Conservation (phyloP, 2,888 invertebrate genomes). For the Schizotus pectinicornis region DNA sequence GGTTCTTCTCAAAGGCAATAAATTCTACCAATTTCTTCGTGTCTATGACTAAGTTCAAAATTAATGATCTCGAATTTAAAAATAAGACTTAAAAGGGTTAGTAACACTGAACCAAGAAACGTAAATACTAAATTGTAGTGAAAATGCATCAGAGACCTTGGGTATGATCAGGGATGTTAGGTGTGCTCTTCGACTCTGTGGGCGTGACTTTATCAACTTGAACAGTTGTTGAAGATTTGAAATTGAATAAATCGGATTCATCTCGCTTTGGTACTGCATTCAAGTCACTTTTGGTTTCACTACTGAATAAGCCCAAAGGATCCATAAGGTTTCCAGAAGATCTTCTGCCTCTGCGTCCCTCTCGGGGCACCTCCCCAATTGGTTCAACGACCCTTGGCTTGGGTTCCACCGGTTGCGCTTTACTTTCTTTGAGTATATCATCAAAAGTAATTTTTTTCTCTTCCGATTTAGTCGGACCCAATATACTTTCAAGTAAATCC, state of each 20-base stretch:
- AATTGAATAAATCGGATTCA: no score
- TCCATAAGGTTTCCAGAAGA: slow-evolving; percentile 59
- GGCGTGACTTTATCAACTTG: slow-evolving; percentile 18
- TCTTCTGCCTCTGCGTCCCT: slow-evolving; percentile 47
- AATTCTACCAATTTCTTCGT: no score
- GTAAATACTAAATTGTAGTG: no score
- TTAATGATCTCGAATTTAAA: no score
- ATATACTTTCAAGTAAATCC: slow-evolving; percentile 51
- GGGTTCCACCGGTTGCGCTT: slow-evolving; percentile 22
- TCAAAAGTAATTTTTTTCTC: slow-evolving; percentile 47
- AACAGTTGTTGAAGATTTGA: not conserved
- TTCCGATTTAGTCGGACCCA: slow-evolving; percentile 41
- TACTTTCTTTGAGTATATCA: slow-evolving; percentile 51
- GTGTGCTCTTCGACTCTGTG: slow-evolving; percentile 39
- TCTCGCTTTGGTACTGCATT: slow-evolving; percentile 25
- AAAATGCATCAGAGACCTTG: slow-evolving; percentile 9
- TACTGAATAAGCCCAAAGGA: slow-evolving; percentile 61
- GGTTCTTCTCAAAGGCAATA: no score
- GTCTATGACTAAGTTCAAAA: no score
- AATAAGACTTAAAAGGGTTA: no score
- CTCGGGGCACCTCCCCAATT: slow-evolving; percentile 37
- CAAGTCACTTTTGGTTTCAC: slow-evolving; percentile 12
- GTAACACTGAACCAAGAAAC: no score
- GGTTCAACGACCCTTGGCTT: slow-evolving; percentile 22
- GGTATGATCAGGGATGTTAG: slow-evolving; percentile 25